Conservation (phyloP, 2,113 vertebrate genomes). For the Bolborhynchus lineola region DNA sequence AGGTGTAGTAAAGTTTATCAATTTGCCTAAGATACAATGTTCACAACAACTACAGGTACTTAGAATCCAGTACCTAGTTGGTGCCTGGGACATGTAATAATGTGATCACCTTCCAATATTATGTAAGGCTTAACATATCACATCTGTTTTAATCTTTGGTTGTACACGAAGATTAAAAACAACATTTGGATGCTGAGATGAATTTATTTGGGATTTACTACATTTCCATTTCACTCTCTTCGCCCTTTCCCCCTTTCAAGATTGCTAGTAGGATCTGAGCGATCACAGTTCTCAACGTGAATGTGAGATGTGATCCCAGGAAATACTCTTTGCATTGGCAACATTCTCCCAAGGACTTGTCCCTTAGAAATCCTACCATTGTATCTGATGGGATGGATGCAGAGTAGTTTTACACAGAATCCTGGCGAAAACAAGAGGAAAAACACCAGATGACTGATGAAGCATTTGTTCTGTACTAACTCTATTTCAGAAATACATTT, state of each 20-base stretch:
- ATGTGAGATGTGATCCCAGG: constrained; percentile 78
- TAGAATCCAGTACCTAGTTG: not conserved
- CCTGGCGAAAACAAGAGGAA: constrained; percentile 48
- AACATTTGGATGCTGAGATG: constrained; percentile 36
- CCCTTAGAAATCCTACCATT: constrained; percentile 73
- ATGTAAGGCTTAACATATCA: not conserved
- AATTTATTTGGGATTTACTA: constrained; percentile 38
- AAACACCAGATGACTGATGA: not conserved
- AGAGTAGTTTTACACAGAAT: constrained; percentile 79
- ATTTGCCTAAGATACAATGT: not conserved
- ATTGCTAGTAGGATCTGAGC: constrained; percentile 69
- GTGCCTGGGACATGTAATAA: not conserved
- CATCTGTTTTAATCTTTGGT: not conserved
- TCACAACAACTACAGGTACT: not conserved
- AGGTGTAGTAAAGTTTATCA: not conserved
- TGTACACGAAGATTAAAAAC: not conserved
- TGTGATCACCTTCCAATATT: not conserved
- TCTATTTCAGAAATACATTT: not conserved
- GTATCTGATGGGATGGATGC: constrained; percentile 74
- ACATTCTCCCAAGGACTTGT: constrained; percentile 71
- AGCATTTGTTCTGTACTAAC: not conserved
- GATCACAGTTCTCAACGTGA: constrained; percentile 81
- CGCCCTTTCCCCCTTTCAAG: constrained; percentile 51
- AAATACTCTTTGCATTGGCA: constrained; percentile 80
- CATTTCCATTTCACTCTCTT: not conserved